Conservation (phyloP, 2,113 vertebrate genomes). For the Pongo pygmaeus region DNA sequence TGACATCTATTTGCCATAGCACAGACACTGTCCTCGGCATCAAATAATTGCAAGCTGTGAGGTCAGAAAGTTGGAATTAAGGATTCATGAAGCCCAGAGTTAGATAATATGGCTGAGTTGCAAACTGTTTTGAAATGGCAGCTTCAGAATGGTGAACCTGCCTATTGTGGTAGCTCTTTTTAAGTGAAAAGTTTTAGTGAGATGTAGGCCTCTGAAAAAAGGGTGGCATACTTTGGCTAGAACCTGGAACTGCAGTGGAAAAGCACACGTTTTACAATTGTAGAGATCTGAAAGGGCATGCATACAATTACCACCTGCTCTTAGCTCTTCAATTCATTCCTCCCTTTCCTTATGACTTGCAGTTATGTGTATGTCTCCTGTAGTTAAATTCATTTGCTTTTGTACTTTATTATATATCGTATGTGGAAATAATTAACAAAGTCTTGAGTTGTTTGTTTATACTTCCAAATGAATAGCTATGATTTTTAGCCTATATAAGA, state of each 20-base stretch:
- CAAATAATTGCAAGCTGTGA: not conserved
- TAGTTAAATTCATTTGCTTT: conserved; percentile 13
- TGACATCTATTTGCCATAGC: no score
- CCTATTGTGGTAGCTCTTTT: not conserved
- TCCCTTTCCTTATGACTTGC: not conserved
- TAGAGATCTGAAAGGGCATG: not conserved
- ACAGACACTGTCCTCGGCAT: not conserved
- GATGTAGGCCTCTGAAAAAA: not conserved
- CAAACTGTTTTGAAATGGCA: not conserved
- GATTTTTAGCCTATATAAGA: not conserved
- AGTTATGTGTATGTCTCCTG: not conserved
- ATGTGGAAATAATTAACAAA: not conserved
- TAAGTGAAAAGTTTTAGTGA: not conserved
- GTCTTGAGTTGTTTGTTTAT: not conserved
- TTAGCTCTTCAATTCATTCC: not conserved
- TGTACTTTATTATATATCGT: not conserved
- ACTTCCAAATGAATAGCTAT: not conserved
- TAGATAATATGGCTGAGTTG: not conserved
- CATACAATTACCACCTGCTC: not conserved
- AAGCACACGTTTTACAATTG: not conserved
- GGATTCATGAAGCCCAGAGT: not conserved
- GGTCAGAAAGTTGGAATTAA: not conserved
- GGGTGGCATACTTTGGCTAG: not conserved
- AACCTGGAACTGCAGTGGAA: not conserved
- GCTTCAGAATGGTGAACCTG: not conserved